Base-by-base conservation (phyloP, 2,797 vertebrate genomes). In the Pelodytes ibericus region DNA sequence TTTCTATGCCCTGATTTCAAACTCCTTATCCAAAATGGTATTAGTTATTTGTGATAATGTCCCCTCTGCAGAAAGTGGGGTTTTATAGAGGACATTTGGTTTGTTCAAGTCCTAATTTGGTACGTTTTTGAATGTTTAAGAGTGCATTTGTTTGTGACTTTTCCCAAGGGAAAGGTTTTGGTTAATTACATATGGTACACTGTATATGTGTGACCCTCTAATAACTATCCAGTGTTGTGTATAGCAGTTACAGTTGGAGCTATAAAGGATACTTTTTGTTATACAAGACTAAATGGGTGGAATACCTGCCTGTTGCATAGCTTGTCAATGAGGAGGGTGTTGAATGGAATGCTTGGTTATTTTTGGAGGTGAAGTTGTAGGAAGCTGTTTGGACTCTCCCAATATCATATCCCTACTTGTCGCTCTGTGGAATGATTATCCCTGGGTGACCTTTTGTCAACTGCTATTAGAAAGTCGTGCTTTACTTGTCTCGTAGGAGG, bases 311-410 rank as follows among this genome's bases (percentile, higher is more conserved):
- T 33, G 13, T 16, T 36, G 60, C n/a, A 31, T 8, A 18, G 18
- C 20, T 20, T 62, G 30, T 27, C 25, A 62, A 1, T 62, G 7
- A 62, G 31, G 30, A 62, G 31, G 30, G 9, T 62, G 31, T n/a
- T 62, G 16, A 61, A 61, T 61, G 58, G 24, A 58, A 58, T 18
- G 30, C 15, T 44, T 64, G 30, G 24, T 64, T 64, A 64, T 64
- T 64, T 63, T 64, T 64, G 36, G 49, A 22, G 49, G 33, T 44
- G 36, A 16, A 0, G 41, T 64, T 4, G 6, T 64, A 15, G 39
- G 62, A 64, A 41, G 39, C 13, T 18, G 33, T 41, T 36, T 44
- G 24, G 10, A 44, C 33, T 64, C 7, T 41, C 22, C 62, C 18
- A 36, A 31, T 22, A 30, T 62, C 22, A 33, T 3, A 22, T 63